A percentile compares a stretch with the other conserved stretches of the same genome.
phyloP scores from a whole-genome alignment of 2,888 invertebrate genomes.

The Mystacides longicornis region DNA sequence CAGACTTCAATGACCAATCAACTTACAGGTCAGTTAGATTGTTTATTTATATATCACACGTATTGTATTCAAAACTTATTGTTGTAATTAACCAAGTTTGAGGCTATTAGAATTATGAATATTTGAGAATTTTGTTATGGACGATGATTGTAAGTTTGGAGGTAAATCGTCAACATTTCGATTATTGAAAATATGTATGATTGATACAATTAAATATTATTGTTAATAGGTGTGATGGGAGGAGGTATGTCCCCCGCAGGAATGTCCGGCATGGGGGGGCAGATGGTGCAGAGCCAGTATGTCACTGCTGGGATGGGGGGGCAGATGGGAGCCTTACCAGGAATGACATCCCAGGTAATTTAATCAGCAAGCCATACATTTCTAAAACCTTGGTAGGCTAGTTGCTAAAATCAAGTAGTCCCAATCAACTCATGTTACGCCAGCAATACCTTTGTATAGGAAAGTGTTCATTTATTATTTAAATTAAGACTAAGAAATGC shows the following conservation, averaged over 20 bases:
- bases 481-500: too few species aligned
- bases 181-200: too few species aligned
- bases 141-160: too few species aligned
- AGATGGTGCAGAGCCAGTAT: constrained; percentile 44
- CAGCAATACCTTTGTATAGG: too few species aligned
- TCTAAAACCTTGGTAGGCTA: too few species aligned
- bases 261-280: constrained; percentile 54
- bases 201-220: too few species aligned
- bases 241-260: constrained; percentile 42
- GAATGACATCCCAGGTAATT: constrained; percentile 43
- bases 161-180: too few species aligned
- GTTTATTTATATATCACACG: not conserved
- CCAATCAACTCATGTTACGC: too few species aligned
- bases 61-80: not conserved
- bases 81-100: not conserved
- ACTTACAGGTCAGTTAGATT: constrained; percentile 41
- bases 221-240: constrained; percentile 51
- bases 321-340: constrained; percentile 46
- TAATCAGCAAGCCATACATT: too few species aligned
- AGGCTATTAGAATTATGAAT: not conserved
- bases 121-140: not conserved
- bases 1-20: constrained; percentile 54
- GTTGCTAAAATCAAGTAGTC: too few species aligned
- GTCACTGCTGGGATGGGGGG: constrained; percentile 43
- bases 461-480: too few species aligned